Base-by-base conservation (phyloP, 2,888 invertebrate genomes). In the Sturmia bella region DNA sequence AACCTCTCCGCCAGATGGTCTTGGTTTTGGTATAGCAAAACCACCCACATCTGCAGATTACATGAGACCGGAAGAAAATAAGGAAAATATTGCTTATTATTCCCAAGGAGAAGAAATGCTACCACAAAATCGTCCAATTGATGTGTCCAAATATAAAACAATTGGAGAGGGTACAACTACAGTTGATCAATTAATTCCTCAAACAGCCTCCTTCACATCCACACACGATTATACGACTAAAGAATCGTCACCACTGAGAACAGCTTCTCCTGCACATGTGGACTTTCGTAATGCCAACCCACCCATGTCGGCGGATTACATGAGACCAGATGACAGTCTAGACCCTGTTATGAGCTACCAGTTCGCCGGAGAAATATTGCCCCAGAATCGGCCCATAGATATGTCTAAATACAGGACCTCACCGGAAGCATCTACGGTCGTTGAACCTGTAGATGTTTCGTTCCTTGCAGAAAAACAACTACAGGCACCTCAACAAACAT, bases 331-430 rank as follows among this genome's bases (percentile, higher is more conserved):
- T 13, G 86, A 83, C 5, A 87, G 86, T 48, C 87, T 86, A 57
- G 86, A 86, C 19, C 86, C 86, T 41, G 39, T 63, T 1, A 54
- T 45, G 2, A 12, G 15, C n/a, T 52, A 70, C 50, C 9, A 66
- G 43, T 12, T 32, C 43, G 56, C 83, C 0, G 85, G 84, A 0
- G 85, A 73, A 3, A 24, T 85, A 5, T 17, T 89, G 57, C 90
- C 90, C 0, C 90, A 90, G 66, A 86, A 90, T 69, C 86, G 87
- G 2, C 89, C 90, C 6, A 90, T 90, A 32, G 90, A 90, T 48
- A 85, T 90, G 3, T 87, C 89, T 0, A 87, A 86, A 61, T 90
- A 87, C 78, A 85, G 13, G 66, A 68, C 61, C 0, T 70, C 56
- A 9, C 61, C 59, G 27, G 63, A 80, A 37, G 54, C 32, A n/a